Evolutionary conservation across 2,888 invertebrate genomes (phyloP).

Genomic region (Brachyptera putata): DNA sequence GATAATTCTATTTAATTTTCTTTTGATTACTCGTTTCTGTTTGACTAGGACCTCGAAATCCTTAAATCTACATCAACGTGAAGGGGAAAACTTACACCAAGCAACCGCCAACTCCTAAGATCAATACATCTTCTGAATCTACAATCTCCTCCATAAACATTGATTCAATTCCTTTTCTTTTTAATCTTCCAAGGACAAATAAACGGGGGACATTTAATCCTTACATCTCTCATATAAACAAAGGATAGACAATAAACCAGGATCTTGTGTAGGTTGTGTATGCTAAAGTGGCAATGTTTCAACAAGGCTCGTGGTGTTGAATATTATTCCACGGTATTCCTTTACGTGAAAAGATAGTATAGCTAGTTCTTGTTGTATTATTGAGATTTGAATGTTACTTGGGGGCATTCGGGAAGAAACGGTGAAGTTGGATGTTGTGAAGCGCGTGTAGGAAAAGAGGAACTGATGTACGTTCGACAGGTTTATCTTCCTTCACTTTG

Average conservation of each 20-base stretch:
- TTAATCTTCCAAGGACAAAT: conserved; percentile 15
- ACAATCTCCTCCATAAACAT: conserved; percentile 19
- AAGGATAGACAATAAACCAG: conserved; percentile 4
- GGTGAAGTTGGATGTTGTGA: neutral
- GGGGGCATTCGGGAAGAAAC: neutral
- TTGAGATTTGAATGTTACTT: conserved; percentile 6
- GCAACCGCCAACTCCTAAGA: neutral
- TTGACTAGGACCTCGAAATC: no score
- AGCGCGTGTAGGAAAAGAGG: no score
- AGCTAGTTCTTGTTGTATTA: neutral
- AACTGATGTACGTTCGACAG: no score
- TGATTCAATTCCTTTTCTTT: conserved; percentile 12
- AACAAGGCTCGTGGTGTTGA: neutral
- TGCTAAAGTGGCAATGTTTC: neutral
- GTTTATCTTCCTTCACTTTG: no score
- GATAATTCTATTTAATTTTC: no score
- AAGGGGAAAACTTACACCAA: neutral
- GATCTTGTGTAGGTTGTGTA: neutral
- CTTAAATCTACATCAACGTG: no score
- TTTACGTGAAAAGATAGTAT: neutral
- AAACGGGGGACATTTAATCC: conserved; percentile 18
- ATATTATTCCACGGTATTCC: neutral
- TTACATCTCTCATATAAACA: conserved; percentile 12
- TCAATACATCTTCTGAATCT: conserved; percentile 17
- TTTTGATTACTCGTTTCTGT: no score